Percentiles rank a stretch among this genome's conserved stretches.
These are phyloP conservation scores for Orientallactaga bullata DNA, from an alignment of 2,113 vertebrate genomes.

Conservation along the genomic window DNA sequence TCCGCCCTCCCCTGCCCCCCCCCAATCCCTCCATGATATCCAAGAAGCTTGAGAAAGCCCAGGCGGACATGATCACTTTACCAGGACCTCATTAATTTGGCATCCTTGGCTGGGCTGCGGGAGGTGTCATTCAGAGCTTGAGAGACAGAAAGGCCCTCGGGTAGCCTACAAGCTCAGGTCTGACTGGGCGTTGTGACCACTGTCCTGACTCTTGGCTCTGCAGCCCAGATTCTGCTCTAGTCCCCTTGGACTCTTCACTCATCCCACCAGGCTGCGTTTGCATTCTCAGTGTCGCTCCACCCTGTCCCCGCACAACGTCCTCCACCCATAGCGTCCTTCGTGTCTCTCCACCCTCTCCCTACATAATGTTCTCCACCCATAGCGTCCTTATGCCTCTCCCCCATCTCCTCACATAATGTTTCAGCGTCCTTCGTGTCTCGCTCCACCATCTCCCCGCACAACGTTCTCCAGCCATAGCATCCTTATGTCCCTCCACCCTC, in stretches of 20 bases:
- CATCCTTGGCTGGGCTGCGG: constrained; percentile 18
- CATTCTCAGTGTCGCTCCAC: too few relatives aligned
- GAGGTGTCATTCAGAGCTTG: not conserved
- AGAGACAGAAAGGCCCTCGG: not conserved
- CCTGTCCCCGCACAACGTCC: not conserved
- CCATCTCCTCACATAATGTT: too few relatives aligned
- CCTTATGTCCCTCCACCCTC: too few relatives aligned
- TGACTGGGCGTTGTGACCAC: too few relatives aligned
- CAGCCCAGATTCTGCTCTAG: not conserved
- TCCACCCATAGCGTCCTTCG: too few relatives aligned
- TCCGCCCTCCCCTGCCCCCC: rapidly evolving
- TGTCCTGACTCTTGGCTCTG: not conserved
- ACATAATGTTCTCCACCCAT: too few relatives aligned
- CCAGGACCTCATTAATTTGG: constrained; percentile 63
- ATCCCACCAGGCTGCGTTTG: too few relatives aligned
- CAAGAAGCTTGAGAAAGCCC: constrained; percentile 54
- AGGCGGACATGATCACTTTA: constrained; percentile 52
- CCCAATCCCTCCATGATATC: not conserved
- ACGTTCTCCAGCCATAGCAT: too few relatives aligned
- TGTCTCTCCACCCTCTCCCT: too few relatives aligned
- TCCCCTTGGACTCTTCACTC: not conserved
- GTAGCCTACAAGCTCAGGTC: not conserved
- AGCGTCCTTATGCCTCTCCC: too few relatives aligned
- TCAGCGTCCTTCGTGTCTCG: too few relatives aligned
- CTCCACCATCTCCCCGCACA: too few relatives aligned